These are phyloP conservation scores for Platyura marginata DNA, from an alignment of 1,140 invertebrate genomes.

Conservation along the genomic window DNA sequence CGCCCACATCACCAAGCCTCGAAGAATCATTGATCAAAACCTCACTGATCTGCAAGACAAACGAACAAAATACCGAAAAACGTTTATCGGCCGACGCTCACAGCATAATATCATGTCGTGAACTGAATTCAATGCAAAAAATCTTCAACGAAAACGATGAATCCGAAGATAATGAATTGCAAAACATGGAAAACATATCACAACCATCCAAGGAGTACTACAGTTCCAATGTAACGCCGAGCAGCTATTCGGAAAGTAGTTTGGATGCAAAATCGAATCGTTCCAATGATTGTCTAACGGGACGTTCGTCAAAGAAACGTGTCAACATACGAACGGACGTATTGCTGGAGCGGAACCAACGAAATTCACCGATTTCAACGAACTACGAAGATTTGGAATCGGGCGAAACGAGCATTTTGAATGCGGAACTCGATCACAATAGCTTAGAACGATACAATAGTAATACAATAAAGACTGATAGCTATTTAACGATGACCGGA, in stretches of 20 bases:
- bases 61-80: conserved; percentile 8
- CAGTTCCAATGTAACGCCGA: conserved; percentile 21
- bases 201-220: conserved; percentile 20
- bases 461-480: conserved; percentile 30
- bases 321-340: conserved; percentile 34
- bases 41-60: conserved; percentile 20
- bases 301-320: conserved; percentile 30
- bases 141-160: conserved; percentile 10
- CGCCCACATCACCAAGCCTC: conserved; percentile 18
- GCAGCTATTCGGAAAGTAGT: conserved; percentile 20
- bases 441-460: conserved; percentile 29
- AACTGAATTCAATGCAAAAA: background rate
- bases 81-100: background rate
- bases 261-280: conserved; percentile 20
- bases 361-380: conserved; percentile 17
- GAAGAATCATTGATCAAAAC: conserved; percentile 21
- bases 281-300: conserved; percentile 15
- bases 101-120: background rate
- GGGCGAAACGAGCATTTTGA: conserved; percentile 28
- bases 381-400: conserved; percentile 22
- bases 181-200: conserved; percentile 19
- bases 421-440: conserved; percentile 23
- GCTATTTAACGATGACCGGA: conserved; percentile 44
- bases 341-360: conserved; percentile 7
- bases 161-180: conserved; percentile 17